Evolutionary conservation across 2,797 vertebrate genomes (phyloP), one percentile per base, ranked within the genome.

Genomic region (Picus viridis): DNA sequence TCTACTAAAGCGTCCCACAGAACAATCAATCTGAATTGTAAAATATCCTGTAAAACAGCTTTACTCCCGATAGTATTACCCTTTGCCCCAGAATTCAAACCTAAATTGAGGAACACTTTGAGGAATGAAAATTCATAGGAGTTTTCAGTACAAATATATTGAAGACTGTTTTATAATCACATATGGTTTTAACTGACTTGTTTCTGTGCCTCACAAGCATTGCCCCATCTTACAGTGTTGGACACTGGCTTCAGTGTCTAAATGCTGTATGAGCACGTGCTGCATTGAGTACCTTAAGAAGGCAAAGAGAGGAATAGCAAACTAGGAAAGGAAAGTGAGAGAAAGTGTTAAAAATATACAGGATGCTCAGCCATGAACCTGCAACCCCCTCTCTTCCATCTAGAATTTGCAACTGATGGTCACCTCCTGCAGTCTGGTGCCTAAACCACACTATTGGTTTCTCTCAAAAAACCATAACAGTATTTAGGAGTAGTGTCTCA

Each of bases 21-120:
- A 96, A 88, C 43, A 80, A 83, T 89, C 85, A 78, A 41, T 78
- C 88, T 90, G 83, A 92, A 95, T 71, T 86, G 75, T 81, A 91
- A 96, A 96, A 85, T 78, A 86, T 70, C 57, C 45, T 69, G 41
- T 70, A 39, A 89, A 92, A 32, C 67, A 67, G 45, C 32, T 68
- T 80, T 65, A 17, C n/a, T 87, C 81, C 59, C 63, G 19, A 43
- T 63, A 17, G 71, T 81, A 26, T 53, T 90, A 57, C 79, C 77
- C 89, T 89, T 62, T 88, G 87, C 58, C 67, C 93, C 73, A 27
- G 62, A 67, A 89, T 59, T 88, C 73, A 88, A 95, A 81, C 43
- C 29, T 84, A 67, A 91, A 91, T 91, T 86, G 34, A 83, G n/a
- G 41, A 85, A 83, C 2, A 8, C 15, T 72, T 76, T 81, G 53